These are phyloP conservation scores for Dendrolimus punctatus DNA, from an alignment of 1,140 invertebrate genomes.

Conservation along the genomic window DNA sequence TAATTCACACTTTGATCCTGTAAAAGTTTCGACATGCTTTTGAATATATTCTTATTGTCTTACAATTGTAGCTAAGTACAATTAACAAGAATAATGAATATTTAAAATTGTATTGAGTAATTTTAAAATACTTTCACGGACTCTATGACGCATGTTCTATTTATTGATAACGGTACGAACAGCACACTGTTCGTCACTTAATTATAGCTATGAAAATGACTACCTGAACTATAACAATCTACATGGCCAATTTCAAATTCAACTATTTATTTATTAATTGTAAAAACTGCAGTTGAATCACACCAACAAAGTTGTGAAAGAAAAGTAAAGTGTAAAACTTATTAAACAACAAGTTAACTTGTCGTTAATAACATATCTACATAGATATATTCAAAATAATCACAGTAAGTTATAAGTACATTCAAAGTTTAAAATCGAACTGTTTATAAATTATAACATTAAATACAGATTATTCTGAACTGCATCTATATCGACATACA, in stretches of 20 bases:
- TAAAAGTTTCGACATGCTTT: neutral
- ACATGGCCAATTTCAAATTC: slow-evolving; percentile 8
- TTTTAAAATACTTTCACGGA: neutral
- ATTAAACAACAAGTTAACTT: neutral
- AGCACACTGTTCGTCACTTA: slow-evolving; percentile 26
- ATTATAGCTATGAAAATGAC: slow-evolving; percentile 9
- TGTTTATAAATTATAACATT: too few species aligned
- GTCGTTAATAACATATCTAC: neutral
- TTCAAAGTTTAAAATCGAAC: too few species aligned
- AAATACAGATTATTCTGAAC: too few species aligned
- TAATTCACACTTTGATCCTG: neutral
- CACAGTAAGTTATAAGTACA: too few species aligned
- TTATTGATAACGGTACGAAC: slow-evolving; percentile 25
- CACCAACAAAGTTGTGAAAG: slow-evolving; percentile 23
- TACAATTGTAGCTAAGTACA: slow-evolving; percentile 32
- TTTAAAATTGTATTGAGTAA: slow-evolving; percentile 11
- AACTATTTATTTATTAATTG: slow-evolving; percentile 6
- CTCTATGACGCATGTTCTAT: slow-evolving; percentile 4
- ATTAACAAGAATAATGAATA: slow-evolving; percentile 36
- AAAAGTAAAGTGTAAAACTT: slow-evolving; percentile 8
- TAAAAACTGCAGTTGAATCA: slow-evolving; percentile 23
- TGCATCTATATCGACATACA: too few species aligned
- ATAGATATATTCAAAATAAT: neutral
- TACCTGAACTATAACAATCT: slow-evolving; percentile 17
- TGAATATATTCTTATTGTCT: neutral